A percentile compares a stretch with the other conserved stretches of the same genome.
Conservation (phyloP, 92 coral and sea anemone genomes). For the Epizoanthus ramosus region DNA sequence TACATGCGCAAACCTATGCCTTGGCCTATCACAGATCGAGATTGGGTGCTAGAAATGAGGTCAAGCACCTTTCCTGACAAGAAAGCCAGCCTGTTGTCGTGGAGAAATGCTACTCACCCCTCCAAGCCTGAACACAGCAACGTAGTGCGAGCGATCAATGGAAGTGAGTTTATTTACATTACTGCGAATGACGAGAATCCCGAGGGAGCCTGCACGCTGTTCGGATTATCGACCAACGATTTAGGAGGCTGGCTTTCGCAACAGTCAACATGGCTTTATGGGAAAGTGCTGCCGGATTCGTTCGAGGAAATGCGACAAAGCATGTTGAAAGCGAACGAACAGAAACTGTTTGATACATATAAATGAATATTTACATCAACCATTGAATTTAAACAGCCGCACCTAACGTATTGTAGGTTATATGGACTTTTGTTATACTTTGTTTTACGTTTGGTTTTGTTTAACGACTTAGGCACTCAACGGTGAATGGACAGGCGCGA, state of each 20-base stretch:
- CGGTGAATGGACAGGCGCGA: too few relatives aligned
- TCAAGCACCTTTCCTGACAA: slow-evolving; percentile 9
- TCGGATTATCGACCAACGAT: slow-evolving; percentile 33
- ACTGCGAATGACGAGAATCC: background rate
- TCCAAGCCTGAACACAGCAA: slow-evolving; percentile 9
- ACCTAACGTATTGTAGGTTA: too few relatives aligned
- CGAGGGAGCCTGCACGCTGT: slow-evolving; percentile 8
- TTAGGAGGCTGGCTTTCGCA: slow-evolving; percentile 27
- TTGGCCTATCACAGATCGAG: slow-evolving; percentile 31
- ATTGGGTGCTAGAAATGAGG: slow-evolving; percentile 29
- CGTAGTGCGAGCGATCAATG: slow-evolving; percentile 28
- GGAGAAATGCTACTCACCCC: slow-evolving; percentile 34
- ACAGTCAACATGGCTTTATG: slow-evolving; percentile 1
- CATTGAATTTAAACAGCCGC: too few relatives aligned
- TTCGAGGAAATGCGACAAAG: slow-evolving; percentile 30
- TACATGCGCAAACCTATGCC: slow-evolving; percentile 17
- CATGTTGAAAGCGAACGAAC: slow-evolving; percentile 26
- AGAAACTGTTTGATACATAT: slow-evolving; percentile 4
- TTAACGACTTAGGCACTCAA: too few relatives aligned
- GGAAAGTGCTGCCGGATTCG: slow-evolving; percentile 34
- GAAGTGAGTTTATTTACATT: slow-evolving; percentile 34
- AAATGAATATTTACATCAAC: too few relatives aligned
- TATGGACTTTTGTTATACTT: too few relatives aligned
- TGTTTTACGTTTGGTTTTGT: too few relatives aligned
- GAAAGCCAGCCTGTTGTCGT: slow-evolving; percentile 7